Evolutionary conservation across 2,888 invertebrate genomes (phyloP).

Genomic region (Rambutsinella grinnellia): DNA sequence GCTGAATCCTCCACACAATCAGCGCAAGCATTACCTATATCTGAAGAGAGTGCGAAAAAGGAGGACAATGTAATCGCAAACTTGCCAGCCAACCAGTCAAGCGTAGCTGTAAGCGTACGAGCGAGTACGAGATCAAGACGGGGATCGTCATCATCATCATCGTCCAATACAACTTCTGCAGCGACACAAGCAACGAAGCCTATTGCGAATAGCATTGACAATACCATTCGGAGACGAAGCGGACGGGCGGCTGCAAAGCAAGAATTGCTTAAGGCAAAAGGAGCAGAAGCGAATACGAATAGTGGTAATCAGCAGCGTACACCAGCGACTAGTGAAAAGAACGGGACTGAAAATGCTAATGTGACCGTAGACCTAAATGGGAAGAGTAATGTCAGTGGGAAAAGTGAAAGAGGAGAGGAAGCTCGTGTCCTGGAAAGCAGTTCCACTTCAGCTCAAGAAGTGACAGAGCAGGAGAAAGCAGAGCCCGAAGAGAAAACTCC

Average conservation of each 20-base stretch:
- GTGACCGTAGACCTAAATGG: slow-evolving; percentile 2
- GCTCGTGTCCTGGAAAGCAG: not conserved
- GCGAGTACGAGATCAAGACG: slow-evolving; percentile 24
- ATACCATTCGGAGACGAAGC: slow-evolving; percentile 21
- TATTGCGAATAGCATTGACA: not conserved
- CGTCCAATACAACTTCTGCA: slow-evolving; percentile 7
- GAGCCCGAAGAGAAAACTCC: slow-evolving; percentile 3
- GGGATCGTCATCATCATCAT: slow-evolving; percentile 33
- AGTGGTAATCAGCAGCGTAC: slow-evolving; percentile 13
- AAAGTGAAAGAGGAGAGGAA: not conserved
- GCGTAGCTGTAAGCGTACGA: not conserved
- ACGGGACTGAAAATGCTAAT: slow-evolving; percentile 5
- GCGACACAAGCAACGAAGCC: too few relatives aligned
- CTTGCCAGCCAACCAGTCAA: not conserved
- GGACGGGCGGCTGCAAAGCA: slow-evolving; percentile 19
- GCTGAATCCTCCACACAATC: not conserved
- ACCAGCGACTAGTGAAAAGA: not conserved
- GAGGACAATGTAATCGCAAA: slow-evolving; percentile 23
- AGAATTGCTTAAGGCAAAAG: not conserved
- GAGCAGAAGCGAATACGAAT: not conserved
- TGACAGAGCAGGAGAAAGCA: not conserved
- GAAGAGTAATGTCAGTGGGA: slow-evolving; percentile 7
- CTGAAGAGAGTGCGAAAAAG: not conserved
- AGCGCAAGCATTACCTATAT: slow-evolving; percentile 3
- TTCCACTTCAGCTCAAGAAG: not conserved